Percentiles rank a stretch among this genome's conserved stretches.
Conservation (phyloP, 2,888 invertebrate species). For the Tortrix viridana region DNA sequence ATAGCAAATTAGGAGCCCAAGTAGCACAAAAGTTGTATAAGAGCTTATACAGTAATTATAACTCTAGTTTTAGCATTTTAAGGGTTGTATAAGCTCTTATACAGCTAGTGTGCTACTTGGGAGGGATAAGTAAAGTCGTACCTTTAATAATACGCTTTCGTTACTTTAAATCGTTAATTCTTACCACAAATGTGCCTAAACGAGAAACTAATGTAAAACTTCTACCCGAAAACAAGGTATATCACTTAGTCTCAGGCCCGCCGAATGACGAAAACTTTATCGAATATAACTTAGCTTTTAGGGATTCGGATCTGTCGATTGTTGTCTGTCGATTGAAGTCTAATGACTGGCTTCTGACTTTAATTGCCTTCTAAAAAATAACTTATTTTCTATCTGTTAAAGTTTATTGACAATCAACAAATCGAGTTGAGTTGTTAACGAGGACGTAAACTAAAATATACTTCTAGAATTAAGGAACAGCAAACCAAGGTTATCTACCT, state of each 20-base stretch:
- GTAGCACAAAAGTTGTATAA: no score
- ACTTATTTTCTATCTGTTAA: neutral
- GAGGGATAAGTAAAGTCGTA: no score
- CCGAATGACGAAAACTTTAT: constrained; percentile 12
- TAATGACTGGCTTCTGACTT: constrained; percentile 7
- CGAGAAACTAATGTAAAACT: constrained; percentile 27
- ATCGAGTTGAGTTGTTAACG: no score
- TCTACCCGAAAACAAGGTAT: constrained; percentile 30
- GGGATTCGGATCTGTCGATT: constrained; percentile 23
- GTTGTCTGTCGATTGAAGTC: constrained; percentile 9
- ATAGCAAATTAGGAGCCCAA: no score
- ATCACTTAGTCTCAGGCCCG: constrained; percentile 25
- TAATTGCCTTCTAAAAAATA: constrained; percentile 20
- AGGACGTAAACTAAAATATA: no score
- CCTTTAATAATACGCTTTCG: neutral
- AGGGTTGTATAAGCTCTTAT: no score
- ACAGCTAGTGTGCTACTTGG: no score
- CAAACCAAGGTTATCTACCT: no score
- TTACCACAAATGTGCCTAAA: constrained; percentile 1
- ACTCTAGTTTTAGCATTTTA: no score
- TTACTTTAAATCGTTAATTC: constrained; percentile 1
- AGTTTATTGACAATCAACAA: neutral
- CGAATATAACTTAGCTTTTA: constrained; percentile 35
- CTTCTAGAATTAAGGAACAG: no score
- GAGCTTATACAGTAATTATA: no score